Base-by-base conservation (phyloP, 2,888 invertebrate genomes). In the Platerodrilus igneus region DNA sequence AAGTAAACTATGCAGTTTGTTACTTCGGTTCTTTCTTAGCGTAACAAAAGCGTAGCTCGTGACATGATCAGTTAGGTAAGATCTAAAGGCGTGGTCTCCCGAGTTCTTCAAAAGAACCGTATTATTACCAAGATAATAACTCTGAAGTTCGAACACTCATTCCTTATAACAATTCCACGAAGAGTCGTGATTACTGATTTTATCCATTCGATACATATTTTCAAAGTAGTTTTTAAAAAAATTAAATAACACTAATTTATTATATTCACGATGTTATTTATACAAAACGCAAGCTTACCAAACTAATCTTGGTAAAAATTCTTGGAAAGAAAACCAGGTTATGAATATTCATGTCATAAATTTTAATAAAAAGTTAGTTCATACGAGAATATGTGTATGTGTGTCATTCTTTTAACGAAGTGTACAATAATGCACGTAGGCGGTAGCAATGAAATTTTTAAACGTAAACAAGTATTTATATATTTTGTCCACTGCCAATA, bases 61-160 rank as follows among this genome's bases (percentile, higher is more conserved):
- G 54, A 56, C 45, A 46, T 36, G 41, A 25, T 36, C 37, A 48
- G 48, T 35, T 45, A 44, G 48, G 48, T 40, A 47, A 53, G 57
- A 53, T 56, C 45, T 38, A 38, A 23, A 38, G 52, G 59, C 57
- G 58, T 55, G 56, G 47, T 45, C 34, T 28, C 23, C 41, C 40
- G 43, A 48, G 51, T 49, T 51, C 52, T 50, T 51, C 48, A 44
- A 26, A 38, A 37, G 42, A 33, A 40, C 56, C 50, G 51, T 60
- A 50, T 60, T 60, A 61, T 63, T 62, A 62, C 57, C 46, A 46
- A 58, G 63, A 62, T 62, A 61, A 60, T 60, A 61, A 62, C 60
- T n/a, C n/a, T n/a, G n/a, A n/a, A n/a, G n/a, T 61, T 56, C 55
- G 56, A 61, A 58, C 54, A 51, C 53, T 60, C 58, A 58, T 60